A percentile compares a stretch with the other conserved stretches of the same genome.
phyloP scores from a whole-genome alignment of 2,888 invertebrate genomes.

The Heliconius cydno region DNA sequence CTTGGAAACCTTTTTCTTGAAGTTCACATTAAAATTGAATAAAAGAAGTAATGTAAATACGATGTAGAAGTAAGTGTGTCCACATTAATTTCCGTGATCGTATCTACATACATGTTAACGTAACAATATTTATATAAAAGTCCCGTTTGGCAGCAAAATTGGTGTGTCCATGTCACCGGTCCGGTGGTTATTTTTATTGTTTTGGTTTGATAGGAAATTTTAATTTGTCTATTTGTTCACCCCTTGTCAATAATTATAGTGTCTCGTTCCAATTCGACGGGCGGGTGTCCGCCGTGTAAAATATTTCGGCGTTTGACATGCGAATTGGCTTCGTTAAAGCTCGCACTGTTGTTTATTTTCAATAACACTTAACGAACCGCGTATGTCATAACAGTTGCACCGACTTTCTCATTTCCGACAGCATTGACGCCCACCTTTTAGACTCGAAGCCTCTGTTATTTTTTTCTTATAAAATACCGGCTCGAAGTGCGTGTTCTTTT shows the following conservation, averaged over 20 bases:
- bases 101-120: not conserved
- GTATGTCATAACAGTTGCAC: conserved; percentile 81
- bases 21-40: not conserved
- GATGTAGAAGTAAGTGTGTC: too few relatives aligned
- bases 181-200: conserved; percentile 37
- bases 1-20: not conserved
- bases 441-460: conserved; percentile 71
- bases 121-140: conserved; percentile 21
- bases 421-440: conserved; percentile 75
- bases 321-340: conserved; percentile 61
- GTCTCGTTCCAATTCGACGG: conserved; percentile 44
- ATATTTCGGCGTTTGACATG: conserved; percentile 51
- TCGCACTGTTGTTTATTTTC: conserved; percentile 69
- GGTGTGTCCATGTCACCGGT: conserved; percentile 38
- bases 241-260: conserved; percentile 48
- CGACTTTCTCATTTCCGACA: conserved; percentile 79
- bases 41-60: too few relatives aligned
- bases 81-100: not conserved
- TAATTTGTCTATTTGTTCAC: conserved; percentile 44
- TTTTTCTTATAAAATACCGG: conserved; percentile 75
- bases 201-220: conserved; percentile 35
- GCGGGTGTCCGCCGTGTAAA: conserved; percentile 43
- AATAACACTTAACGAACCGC: conserved; percentile 73
- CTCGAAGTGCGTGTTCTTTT: conserved; percentile 78
- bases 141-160: conserved; percentile 48